Base-by-base conservation (phyloP, 2,797 vertebrate species). In the Chromis chromis region DNA sequence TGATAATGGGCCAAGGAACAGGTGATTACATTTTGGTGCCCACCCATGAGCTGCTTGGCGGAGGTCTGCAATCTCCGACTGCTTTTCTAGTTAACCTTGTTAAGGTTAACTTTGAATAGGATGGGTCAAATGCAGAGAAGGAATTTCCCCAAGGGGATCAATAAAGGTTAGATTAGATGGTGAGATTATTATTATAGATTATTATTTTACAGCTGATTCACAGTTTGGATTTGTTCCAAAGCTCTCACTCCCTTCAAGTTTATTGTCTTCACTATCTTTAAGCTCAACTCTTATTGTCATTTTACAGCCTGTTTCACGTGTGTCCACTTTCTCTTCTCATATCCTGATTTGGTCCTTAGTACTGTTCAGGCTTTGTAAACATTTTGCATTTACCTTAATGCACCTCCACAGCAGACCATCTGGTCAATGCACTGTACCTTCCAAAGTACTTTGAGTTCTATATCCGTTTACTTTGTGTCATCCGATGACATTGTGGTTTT, bases 221-320 rank as follows among this genome's bases (percentile, higher is more conserved):
- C 16, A 2, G 28, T 56, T 57, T 36, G 3, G 12, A 22, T 57
- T 58, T 33, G 24, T 17, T 59, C n/a, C 48, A 68, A 19, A 48
- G 44, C 14, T 65, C 31, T 61, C 42, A 24, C 28, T 36, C 28
- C 54, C 16, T 60, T 66, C 28, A 36, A 2, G 27, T 68, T 66
- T 52, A 72, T 64, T 55, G 60, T 28, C 49, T 19, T 39, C 42
- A 36, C 31, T 53, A 46, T 73, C 63, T n/a, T 21, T 16, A 24
- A 3, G 1, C 14, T 19, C 16, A 36, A 50, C 3, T 55, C 9
- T 60, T n/a, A 1, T 27, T 22, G 11, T 52, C 21, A 6, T 65
- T 81, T 63, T 53, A 49, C 31, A 25, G 11, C 58, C 6, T 10
- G 42, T 56, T 63, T 3, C 17, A 22, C 4, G n/a, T 52, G 48